Conservation (phyloP, 1,140 invertebrate genomes). For the Tetragonula clypearis region DNA sequence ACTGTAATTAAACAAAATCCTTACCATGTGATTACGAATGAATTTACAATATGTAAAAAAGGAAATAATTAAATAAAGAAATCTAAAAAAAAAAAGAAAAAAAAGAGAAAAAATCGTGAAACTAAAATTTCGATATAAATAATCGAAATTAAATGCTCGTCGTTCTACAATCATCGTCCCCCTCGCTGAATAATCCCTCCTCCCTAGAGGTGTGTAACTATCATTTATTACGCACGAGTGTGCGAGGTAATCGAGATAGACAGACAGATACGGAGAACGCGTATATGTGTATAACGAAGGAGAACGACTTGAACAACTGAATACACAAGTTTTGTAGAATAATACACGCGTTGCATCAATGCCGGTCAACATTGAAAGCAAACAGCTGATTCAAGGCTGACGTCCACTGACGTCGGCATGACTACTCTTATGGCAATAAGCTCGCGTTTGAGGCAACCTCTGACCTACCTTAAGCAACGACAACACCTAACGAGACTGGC, state of each 20-base stretch:
- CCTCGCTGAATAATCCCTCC: too few species aligned
- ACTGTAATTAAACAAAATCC: too few species aligned
- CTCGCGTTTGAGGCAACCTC: constrained; percentile 34
- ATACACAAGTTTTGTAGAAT: constrained; percentile 42
- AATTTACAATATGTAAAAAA: too few species aligned
- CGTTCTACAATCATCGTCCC: background rate
- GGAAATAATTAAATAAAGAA: too few species aligned
- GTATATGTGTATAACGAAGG: background rate
- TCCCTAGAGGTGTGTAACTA: background rate
- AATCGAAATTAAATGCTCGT: background rate
- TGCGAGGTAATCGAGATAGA: background rate
- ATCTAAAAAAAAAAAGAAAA: background rate
- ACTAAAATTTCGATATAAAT: background rate
- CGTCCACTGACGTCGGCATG: constrained; percentile 52
- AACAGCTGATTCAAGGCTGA: constrained; percentile 72
- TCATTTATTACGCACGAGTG: background rate
- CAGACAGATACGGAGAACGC: background rate
- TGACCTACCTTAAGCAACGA: constrained; percentile 42
- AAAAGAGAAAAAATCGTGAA: background rate
- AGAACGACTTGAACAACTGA: constrained; percentile 40
- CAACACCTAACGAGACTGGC: background rate
- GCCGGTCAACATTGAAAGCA: constrained; percentile 72
- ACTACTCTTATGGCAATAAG: constrained; percentile 30
- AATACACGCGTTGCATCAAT: constrained; percentile 62
- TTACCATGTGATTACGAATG: too few species aligned